Percentiles rank a stretch among this genome's conserved stretches.
These are phyloP conservation scores for Megathymus violae DNA, from an alignment of 1,140 invertebrate species.

Conservation along the genomic window DNA sequence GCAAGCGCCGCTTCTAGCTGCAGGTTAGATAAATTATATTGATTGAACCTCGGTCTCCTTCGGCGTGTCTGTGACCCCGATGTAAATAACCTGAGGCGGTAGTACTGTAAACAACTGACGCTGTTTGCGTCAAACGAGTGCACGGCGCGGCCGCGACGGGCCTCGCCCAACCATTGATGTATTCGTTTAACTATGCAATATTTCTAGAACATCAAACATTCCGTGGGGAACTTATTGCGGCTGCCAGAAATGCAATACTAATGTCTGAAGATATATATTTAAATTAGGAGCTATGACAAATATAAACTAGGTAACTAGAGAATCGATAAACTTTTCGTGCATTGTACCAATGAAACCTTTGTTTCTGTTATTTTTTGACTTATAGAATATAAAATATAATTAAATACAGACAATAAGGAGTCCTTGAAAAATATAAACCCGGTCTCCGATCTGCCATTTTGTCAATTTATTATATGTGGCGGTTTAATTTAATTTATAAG, in stretches of 20 bases:
- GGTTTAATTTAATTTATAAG: too few species aligned
- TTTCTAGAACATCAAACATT: slow-evolving; percentile 41
- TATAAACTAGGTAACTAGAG: not conserved
- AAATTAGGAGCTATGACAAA: slow-evolving; percentile 7
- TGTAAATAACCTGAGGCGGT: slow-evolving; percentile 80
- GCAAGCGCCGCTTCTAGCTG: slow-evolving; percentile 53
- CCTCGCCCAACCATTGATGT: slow-evolving; percentile 63
- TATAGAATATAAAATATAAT: too few species aligned
- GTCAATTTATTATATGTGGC: too few species aligned
- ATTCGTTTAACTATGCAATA: slow-evolving; percentile 44
- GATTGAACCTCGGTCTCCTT: slow-evolving; percentile 73
- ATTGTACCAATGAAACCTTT: too few species aligned
- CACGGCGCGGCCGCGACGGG: slow-evolving; percentile 45
- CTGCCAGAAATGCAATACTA: slow-evolving; percentile 28
- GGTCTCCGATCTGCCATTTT: too few species aligned
- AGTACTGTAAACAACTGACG: slow-evolving; percentile 78
- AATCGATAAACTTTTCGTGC: too few species aligned
- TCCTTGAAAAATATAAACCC: too few species aligned
- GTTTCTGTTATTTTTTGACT: too few species aligned
- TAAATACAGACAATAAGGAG: too few species aligned
- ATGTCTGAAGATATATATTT: slow-evolving; percentile 14
- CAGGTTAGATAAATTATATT: slow-evolving; percentile 74
- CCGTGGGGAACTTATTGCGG: slow-evolving; percentile 28
- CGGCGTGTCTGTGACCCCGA: slow-evolving; percentile 81
- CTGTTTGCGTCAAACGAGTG: slow-evolving; percentile 72